These are phyloP conservation scores for Eucidaris tribuloides DNA, from an alignment of 35 echinoderm and acorn worm species.

Conservation along the genomic window DNA sequence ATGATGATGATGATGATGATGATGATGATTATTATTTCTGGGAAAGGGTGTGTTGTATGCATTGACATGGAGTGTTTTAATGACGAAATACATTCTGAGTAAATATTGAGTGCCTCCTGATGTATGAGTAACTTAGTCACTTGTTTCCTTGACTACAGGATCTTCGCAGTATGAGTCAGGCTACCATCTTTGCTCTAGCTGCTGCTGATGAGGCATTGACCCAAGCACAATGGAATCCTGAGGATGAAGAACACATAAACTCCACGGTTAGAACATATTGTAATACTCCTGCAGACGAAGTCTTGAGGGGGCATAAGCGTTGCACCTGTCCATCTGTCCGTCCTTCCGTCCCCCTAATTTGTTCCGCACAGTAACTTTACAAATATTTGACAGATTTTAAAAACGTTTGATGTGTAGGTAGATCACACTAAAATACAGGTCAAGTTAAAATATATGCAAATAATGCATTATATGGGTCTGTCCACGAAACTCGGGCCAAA, in stretches of 20 bases:
- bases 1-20: too few relatives aligned
- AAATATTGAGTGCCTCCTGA: background rate
- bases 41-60: too few relatives aligned
- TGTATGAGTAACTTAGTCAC: too few relatives aligned
- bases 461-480: background rate
- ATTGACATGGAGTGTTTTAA: too few relatives aligned
- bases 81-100: background rate
- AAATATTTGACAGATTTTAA: too few relatives aligned
- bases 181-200: constrained; percentile 75
- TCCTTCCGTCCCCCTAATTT: background rate
- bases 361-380: background rate
- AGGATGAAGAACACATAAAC: constrained; percentile 38
- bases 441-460: background rate
- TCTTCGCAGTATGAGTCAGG: constrained; percentile 37
- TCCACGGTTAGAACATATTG: constrained; percentile 57
- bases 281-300: too few relatives aligned
- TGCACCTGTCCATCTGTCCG: too few relatives aligned
- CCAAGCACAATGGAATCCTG: constrained; percentile 81
- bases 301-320: too few relatives aligned
- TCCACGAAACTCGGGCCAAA: too few relatives aligned
- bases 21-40: too few relatives aligned
- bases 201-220: constrained; percentile 78
- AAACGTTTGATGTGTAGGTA: too few relatives aligned
- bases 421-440: too few relatives aligned
- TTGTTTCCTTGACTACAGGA: constrained; percentile 30